Evolutionary conservation across 2,797 vertebrate genomes (phyloP).

Genomic region (Anabas testudineus): DNA sequence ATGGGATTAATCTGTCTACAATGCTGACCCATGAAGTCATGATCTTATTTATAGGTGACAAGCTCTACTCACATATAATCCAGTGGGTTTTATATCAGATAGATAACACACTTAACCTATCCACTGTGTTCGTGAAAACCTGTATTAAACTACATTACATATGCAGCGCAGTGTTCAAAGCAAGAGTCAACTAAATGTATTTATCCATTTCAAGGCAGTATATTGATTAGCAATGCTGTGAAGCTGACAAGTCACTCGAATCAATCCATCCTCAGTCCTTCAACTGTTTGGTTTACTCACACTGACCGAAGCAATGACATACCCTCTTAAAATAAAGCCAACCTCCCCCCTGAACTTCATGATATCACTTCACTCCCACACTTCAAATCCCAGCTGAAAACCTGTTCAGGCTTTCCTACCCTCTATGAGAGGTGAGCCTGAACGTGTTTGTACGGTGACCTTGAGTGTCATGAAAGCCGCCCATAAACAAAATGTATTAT

Average conservation of each 20-base stretch:
- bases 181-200: background rate
- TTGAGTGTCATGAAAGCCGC: too few species aligned
- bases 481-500: too few species aligned
- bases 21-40: slow-evolving; percentile 2
- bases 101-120: background rate
- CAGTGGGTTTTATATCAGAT: background rate
- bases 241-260: background rate
- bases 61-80: slow-evolving; percentile 19
- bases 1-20: slow-evolving; percentile 2
- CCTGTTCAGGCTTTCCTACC: too few species aligned
- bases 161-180: background rate
- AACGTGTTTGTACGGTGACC: too few species aligned
- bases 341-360: too few species aligned
- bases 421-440: too few species aligned
- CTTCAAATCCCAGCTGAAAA: too few species aligned
- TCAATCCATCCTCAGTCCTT: too few species aligned
- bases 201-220: background rate
- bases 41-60: slow-evolving; percentile 28
- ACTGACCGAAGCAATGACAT: background rate
- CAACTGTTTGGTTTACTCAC: background rate
- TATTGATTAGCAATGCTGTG: background rate
- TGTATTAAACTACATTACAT: too few species aligned
- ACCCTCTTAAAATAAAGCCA: background rate
- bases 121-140: slow-evolving; percentile 1
- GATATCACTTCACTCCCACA: too few species aligned